phyloP scores from a whole-genome alignment of 2,888 invertebrate species.

The Siphonodentalium dalli region DNA sequence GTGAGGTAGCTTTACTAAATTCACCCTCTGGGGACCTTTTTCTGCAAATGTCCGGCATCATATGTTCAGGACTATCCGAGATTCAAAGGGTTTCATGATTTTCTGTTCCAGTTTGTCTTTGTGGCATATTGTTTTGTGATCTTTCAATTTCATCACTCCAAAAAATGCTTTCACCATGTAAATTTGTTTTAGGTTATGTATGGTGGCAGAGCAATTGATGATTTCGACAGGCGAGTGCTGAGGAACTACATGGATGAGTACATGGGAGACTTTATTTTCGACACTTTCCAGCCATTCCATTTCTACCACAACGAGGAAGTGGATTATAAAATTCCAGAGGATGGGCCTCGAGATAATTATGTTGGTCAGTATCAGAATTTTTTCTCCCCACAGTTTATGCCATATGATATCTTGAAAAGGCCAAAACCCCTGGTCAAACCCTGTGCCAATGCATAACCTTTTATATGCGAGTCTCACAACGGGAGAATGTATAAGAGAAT shows the following conservation, averaged over 20 bases:
- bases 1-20: too few relatives aligned
- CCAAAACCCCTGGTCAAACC: too few relatives aligned
- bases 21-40: too few relatives aligned
- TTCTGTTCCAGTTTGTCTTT: background rate
- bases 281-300: slow-evolving; percentile 88
- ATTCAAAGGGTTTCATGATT: too few relatives aligned
- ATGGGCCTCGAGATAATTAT: slow-evolving; percentile 59
- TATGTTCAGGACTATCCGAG: too few relatives aligned
- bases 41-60: too few relatives aligned
- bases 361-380: slow-evolving; percentile 48
- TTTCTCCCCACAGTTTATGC: too few relatives aligned
- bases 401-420: too few relatives aligned
- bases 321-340: slow-evolving; percentile 80
- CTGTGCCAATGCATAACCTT: too few relatives aligned
- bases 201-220: slow-evolving; percentile 90
- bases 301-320: slow-evolving; percentile 80
- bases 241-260: slow-evolving; percentile 92
- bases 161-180: background rate
- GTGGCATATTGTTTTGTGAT: background rate
- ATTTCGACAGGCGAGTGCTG: slow-evolving; percentile 86
- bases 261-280: slow-evolving; percentile 92
- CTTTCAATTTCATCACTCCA: background rate
- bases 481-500: too few relatives aligned
- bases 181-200: slow-evolving; percentile 80
- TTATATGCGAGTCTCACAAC: too few relatives aligned